Percentiles rank a stretch among this genome's conserved stretches.
Conservation (phyloP, 2,797 vertebrate species). For the Aratinga solstitialis region DNA sequence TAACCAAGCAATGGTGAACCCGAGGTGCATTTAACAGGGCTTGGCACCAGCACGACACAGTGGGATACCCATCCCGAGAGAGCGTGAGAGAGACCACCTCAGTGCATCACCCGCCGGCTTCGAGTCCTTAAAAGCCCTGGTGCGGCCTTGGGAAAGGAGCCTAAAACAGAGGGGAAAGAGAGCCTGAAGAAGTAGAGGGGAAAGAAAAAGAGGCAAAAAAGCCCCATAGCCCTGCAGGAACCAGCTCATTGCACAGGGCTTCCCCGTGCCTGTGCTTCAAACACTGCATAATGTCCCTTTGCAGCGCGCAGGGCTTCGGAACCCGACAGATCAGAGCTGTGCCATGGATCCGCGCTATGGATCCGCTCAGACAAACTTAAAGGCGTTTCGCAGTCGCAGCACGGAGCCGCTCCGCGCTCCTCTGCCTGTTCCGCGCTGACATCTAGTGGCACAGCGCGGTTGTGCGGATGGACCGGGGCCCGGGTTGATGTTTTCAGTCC, state of each 20-base stretch:
- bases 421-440: conserved; percentile 35
- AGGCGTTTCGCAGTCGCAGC: not conserved
- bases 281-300: not conserved
- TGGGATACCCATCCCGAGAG: conserved; percentile 5
- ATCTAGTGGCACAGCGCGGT: conserved; percentile 26
- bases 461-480: not conserved
- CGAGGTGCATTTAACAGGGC: conserved; percentile 9
- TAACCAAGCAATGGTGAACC: conserved; percentile 49
- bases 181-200: not conserved
- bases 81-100: conserved; percentile 44
- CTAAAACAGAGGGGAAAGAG: accelerated
- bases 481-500: not conserved
- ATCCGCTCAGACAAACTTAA: not conserved
- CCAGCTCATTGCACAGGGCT: not conserved
- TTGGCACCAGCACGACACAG: conserved; percentile 17
- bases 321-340: not conserved
- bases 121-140: conserved; percentile 31
- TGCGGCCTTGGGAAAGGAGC: not conserved
- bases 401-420: not conserved
- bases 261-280: not conserved
- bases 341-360: not conserved
- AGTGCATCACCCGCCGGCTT: not conserved
- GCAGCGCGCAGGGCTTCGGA: not conserved
- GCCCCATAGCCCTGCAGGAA: not conserved
- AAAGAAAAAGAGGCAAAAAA: accelerated